These are phyloP conservation scores for Steatocranus sp. DNA, from an alignment of 2,797 vertebrate genomes.

Conservation along the genomic window DNA sequence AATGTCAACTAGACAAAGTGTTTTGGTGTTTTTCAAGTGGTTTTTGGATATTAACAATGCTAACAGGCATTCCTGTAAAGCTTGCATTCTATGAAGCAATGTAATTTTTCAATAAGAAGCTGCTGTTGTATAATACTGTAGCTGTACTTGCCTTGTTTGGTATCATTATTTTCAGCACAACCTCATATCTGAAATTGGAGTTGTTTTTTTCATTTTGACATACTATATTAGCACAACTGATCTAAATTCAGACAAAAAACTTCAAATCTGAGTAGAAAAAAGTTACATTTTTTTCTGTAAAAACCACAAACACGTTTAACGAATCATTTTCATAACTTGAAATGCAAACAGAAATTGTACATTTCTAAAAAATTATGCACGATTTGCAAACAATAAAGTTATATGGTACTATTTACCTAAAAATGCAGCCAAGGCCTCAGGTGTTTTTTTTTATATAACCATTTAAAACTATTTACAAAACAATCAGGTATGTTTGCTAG, in stretches of 20 bases:
- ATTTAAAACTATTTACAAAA: rapidly evolving
- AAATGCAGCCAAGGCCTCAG: not conserved
- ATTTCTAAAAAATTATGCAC: not conserved
- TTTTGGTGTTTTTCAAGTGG: not conserved
- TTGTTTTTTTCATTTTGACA: not conserved
- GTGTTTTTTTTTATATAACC: not conserved
- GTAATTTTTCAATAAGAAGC: not conserved
- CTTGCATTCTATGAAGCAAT: not conserved
- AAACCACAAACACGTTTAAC: not conserved
- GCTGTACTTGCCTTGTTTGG: not conserved
- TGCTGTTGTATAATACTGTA: not conserved
- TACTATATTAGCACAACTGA: not conserved
- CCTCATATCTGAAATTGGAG: not conserved
- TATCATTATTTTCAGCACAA: not conserved
- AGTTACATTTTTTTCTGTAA: rapidly evolving
- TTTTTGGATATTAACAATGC: not conserved
- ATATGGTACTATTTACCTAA: not conserved
- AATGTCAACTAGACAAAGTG: not conserved
- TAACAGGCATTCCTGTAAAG: not conserved
- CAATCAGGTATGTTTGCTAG: rapidly evolving
- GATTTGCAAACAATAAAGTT: not conserved
- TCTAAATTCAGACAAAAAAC: not conserved
- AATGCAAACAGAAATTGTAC: not conserved
- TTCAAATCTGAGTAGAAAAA: not conserved
- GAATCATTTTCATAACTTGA: not conserved